Conservation (phyloP, 2,888 invertebrate genomes). For the Ametastegia equiseti region DNA sequence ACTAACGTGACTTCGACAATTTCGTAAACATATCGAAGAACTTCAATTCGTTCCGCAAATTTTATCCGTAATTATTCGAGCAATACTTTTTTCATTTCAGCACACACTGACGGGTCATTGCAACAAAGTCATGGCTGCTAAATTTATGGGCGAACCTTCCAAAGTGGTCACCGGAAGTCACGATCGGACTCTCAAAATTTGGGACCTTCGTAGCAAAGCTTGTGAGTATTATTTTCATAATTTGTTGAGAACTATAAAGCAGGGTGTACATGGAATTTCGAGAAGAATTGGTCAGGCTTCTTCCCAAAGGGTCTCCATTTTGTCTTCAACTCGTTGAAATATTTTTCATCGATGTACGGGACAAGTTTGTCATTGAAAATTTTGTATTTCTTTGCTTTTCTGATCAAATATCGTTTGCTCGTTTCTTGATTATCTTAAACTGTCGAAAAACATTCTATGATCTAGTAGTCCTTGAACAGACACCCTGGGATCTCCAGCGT, state of each 20-base stretch:
- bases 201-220: conserved; percentile 96
- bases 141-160: conserved; percentile 93
- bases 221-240: conserved; percentile 80
- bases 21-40: not conserved
- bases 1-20: not conserved
- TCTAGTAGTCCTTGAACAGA: too few relatives aligned
- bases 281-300: too few relatives aligned
- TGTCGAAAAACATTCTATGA: too few relatives aligned
- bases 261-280: too few relatives aligned
- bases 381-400: too few relatives aligned
- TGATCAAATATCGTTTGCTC: too few relatives aligned
- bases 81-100: conserved; percentile 78
- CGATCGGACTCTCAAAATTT: conserved; percentile 98
- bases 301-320: too few relatives aligned
- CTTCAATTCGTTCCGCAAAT: not conserved
- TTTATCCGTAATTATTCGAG: not conserved
- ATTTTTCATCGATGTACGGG: too few relatives aligned
- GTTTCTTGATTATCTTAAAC: too few relatives aligned
- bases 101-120: conserved; percentile 97
- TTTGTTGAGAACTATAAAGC: not conserved
- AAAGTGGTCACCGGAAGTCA: conserved; percentile 98
- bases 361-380: too few relatives aligned
- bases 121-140: conserved; percentile 98
- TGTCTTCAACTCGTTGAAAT: too few relatives aligned
- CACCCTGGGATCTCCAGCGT: too few relatives aligned